phyloP scores from a whole-genome alignment of 2,888 invertebrate species.

The Zelleria hepariella region DNA sequence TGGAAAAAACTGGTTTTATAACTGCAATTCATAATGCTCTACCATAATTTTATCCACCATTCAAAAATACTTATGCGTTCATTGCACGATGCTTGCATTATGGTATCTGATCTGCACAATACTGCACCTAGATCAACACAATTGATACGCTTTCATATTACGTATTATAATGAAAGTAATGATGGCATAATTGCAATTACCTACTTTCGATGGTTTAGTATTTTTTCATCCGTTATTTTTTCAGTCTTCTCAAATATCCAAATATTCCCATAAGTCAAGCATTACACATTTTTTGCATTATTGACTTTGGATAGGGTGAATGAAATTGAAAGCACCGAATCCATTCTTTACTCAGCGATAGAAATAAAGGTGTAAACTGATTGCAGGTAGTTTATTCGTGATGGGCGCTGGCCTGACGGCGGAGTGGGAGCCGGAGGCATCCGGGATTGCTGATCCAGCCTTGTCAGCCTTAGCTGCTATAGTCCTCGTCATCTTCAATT shows the following conservation, averaged over 20 bases:
- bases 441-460: constrained; percentile 79
- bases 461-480: constrained; percentile 82
- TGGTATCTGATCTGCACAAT: background rate
- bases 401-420: constrained; percentile 67
- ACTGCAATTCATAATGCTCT: no score
- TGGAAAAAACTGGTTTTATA: no score
- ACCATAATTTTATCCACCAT: background rate
- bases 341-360: background rate
- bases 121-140: background rate
- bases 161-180: background rate
- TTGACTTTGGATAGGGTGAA: no score
- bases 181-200: no score
- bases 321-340: background rate
- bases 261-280: no score
- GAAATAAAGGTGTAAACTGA: background rate
- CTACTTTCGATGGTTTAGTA: no score
- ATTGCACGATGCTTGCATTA: background rate
- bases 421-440: constrained; percentile 55
- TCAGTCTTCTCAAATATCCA: no score
- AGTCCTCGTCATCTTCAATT: constrained; percentile 80
- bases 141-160: background rate
- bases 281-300: no score
- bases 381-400: constrained; percentile 80
- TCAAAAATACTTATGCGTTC: background rate
- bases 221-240: no score